These are phyloP conservation scores for Beris chalybata DNA, from an alignment of 2,888 invertebrate species.

Conservation along the genomic window DNA sequence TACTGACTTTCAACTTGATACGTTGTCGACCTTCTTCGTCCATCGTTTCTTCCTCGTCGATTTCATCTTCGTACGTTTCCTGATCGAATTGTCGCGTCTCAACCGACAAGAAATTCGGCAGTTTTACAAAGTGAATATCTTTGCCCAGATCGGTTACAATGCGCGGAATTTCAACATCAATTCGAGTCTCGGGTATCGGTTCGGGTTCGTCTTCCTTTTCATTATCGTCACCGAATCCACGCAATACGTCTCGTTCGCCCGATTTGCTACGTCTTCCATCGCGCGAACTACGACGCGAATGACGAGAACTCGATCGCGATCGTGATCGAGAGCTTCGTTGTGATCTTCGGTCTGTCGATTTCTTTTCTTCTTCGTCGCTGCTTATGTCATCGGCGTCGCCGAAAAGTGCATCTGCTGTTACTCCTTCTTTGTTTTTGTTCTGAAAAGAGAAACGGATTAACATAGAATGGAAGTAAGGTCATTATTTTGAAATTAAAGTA, in stretches of 20 bases:
- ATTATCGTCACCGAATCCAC: conserved; percentile 58
- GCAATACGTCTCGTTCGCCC: conserved; percentile 48
- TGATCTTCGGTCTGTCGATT: conserved; percentile 47
- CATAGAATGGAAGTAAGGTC: no score
- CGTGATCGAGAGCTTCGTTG: conserved; percentile 43
- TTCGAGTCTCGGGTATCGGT: conserved; percentile 86
- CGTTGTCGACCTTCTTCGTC: conserved; percentile 93
- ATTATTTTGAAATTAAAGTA: no score
- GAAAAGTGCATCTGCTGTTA: conserved; percentile 80
- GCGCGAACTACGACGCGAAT: conserved; percentile 53
- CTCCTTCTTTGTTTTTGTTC: conserved; percentile 42
- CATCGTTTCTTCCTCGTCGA: conserved; percentile 95
- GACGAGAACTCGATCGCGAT: conserved; percentile 51
- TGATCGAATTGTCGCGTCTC: conserved; percentile 96
- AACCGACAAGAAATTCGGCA: conserved; percentile 97
- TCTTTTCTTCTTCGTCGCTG: conserved; percentile 69
- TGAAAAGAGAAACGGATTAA: conserved; percentile 41
- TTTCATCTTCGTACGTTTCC: conserved; percentile 95
- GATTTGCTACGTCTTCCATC: conserved; percentile 58
- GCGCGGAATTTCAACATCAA: conserved; percentile 96
- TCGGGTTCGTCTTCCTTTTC: conserved; percentile 78
- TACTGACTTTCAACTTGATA: conserved; percentile 91
- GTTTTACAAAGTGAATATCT: conserved; percentile 92
- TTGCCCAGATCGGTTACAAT: conserved; percentile 90
- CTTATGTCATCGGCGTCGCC: conserved; percentile 94